phyloP scores from a whole-genome alignment of 2,797 vertebrate species.

The Chaunax sp. region DNA sequence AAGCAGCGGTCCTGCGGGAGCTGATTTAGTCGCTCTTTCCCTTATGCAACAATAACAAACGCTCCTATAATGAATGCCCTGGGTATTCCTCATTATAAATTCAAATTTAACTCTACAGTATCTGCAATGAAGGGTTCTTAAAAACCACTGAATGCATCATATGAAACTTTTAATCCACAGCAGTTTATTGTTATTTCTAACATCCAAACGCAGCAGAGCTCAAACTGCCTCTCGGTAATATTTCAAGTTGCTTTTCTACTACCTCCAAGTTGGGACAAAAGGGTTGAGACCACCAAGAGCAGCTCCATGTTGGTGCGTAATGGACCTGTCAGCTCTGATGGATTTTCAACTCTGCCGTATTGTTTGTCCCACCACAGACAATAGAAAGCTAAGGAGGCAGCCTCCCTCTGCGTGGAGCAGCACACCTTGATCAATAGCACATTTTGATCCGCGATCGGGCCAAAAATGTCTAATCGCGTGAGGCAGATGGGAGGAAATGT shows the following conservation, averaged over 20 bases:
- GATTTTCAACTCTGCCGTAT: slow-evolving; percentile 74
- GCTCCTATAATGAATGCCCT: slow-evolving; percentile 75
- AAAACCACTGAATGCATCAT: slow-evolving; percentile 46
- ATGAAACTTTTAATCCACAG: slow-evolving; percentile 36
- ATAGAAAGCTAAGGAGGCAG: slow-evolving; percentile 66
- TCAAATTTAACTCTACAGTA: slow-evolving; percentile 68
- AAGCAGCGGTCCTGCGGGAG: slow-evolving; percentile 80
- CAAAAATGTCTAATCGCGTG: slow-evolving; percentile 75
- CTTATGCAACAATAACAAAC: slow-evolving; percentile 80
- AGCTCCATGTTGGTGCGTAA: slow-evolving; percentile 74
- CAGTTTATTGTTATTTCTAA: not conserved
- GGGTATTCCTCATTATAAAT: slow-evolving; percentile 78
- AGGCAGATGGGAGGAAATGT: slow-evolving; percentile 62
- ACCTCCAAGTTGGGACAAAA: slow-evolving; percentile 69
- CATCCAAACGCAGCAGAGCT: slow-evolving; percentile 20
- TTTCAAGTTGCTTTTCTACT: slow-evolving; percentile 63
- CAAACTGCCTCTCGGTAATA: slow-evolving; percentile 42
- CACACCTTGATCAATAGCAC: slow-evolving; percentile 75
- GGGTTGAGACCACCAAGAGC: slow-evolving; percentile 70
- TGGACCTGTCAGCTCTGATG: slow-evolving; percentile 80
- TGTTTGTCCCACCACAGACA: slow-evolving; percentile 73
- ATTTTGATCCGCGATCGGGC: slow-evolving; percentile 69
- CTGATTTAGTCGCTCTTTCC: slow-evolving; percentile 74
- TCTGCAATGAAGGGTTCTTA: slow-evolving; percentile 50
- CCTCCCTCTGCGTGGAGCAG: slow-evolving; percentile 39